These are phyloP conservation scores for Ichneumoninae sp. DNA, from an alignment of 2,888 invertebrate genomes.

Conservation along the genomic window DNA sequence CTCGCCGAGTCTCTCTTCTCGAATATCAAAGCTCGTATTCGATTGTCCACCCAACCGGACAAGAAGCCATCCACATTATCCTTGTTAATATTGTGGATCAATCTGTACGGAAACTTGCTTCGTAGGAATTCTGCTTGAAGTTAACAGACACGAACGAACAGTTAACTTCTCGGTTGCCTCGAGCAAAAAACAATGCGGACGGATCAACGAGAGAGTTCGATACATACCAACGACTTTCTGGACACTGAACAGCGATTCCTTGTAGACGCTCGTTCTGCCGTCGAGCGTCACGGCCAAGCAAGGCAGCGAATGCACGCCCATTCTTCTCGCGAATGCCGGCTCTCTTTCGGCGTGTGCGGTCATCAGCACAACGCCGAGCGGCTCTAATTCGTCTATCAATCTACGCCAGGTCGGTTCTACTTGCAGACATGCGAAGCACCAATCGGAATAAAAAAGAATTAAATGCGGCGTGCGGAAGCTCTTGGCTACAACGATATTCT, in stretches of 20 bases:
- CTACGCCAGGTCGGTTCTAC: constrained; percentile 94
- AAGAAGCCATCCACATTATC: constrained; percentile 91
- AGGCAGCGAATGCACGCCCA: constrained; percentile 93
- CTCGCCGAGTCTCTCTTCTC: constrained; percentile 91
- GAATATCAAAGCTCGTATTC: constrained; percentile 95
- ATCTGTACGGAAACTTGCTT: constrained; percentile 93
- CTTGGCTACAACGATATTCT: constrained; percentile 93
- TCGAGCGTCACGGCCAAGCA: constrained; percentile 92
- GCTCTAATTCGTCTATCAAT: constrained; percentile 94
- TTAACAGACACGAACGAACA: constrained; percentile 32
- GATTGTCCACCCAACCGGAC: constrained; percentile 95
- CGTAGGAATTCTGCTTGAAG: constrained; percentile 91
- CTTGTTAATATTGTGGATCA: constrained; percentile 90
- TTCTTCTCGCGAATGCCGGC: constrained; percentile 89
- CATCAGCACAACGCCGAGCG: constrained; percentile 92
- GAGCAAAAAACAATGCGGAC: constrained; percentile 5
- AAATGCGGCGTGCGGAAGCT: constrained; percentile 93
- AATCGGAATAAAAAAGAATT: constrained; percentile 96
- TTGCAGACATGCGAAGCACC: constrained; percentile 96
- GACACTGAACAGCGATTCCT: constrained; percentile 91
- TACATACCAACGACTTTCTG: constrained; percentile 91
- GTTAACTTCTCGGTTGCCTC: constrained; percentile 4
- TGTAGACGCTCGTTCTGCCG: constrained; percentile 93
- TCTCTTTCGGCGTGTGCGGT: constrained; percentile 95
- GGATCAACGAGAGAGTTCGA: constrained; percentile 1